phyloP scores from a whole-genome alignment of 1,140 invertebrate species.

The Apis laboriosa region DNA sequence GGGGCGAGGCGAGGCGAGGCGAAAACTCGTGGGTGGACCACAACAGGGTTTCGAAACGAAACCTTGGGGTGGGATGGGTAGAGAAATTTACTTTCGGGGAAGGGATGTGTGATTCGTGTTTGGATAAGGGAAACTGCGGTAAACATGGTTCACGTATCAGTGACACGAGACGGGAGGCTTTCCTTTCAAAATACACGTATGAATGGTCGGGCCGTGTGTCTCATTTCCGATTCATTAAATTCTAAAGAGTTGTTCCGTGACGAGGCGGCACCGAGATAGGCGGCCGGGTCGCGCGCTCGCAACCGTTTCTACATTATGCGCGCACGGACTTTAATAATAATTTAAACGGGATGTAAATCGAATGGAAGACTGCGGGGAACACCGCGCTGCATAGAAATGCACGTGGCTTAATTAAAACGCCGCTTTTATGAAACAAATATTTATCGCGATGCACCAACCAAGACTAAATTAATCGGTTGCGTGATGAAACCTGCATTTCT shows the following conservation, averaged over 20 bases:
- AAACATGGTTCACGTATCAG: background rate
- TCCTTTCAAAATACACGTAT: slow-evolving; percentile 14
- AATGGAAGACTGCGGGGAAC: slow-evolving; percentile 9
- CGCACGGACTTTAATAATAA: slow-evolving; percentile 41
- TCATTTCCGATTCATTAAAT: slow-evolving; percentile 51
- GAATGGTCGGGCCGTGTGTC: slow-evolving; percentile 2
- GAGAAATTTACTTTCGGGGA: background rate
- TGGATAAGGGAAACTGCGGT: background rate
- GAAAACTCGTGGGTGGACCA: background rate
- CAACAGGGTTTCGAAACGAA: background rate
- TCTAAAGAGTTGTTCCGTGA: slow-evolving; percentile 34
- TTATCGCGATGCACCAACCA: slow-evolving; percentile 12
- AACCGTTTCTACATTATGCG: slow-evolving; percentile 22
- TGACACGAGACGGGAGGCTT: no score
- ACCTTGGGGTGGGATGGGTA: background rate
- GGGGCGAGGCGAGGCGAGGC: background rate
- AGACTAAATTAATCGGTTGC: slow-evolving; percentile 20
- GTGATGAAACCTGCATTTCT: slow-evolving; percentile 2
- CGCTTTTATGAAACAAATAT: slow-evolving; percentile 30
- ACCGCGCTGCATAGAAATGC: background rate
- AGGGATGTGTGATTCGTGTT: background rate
- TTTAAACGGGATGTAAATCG: slow-evolving; percentile 43
- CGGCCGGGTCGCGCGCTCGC: background rate
- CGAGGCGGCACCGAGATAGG: background rate
- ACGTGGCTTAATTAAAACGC: slow-evolving; percentile 43